Conservation (phyloP, 1,140 invertebrate genomes). For the Stegodyphus dumicola region DNA sequence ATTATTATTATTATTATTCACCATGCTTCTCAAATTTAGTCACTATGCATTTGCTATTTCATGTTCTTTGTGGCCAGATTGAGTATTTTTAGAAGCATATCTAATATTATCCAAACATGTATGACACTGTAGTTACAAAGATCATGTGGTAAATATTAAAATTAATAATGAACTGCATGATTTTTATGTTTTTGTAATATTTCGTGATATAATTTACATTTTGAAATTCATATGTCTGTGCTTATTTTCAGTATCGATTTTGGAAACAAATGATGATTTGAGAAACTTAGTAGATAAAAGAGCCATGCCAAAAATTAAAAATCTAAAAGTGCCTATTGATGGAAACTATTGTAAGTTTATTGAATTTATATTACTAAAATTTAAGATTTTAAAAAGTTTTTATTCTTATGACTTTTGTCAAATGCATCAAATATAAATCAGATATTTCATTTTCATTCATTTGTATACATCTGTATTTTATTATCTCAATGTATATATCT, state of each 20-base stretch:
- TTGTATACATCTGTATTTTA: no score
- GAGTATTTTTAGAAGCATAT: no score
- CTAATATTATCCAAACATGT: no score
- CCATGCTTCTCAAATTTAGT: no score
- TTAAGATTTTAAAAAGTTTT: neutral
- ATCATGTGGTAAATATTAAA: neutral
- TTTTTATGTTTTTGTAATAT: neutral
- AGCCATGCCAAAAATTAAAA: slow-evolving; percentile 82
- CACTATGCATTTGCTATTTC: no score
- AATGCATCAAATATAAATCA: no score
- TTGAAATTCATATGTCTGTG: neutral
- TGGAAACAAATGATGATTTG: slow-evolving; percentile 67
- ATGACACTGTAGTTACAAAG: no score
- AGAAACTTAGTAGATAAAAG: slow-evolving; percentile 77
- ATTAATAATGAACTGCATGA: neutral
- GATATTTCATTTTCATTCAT: no score
- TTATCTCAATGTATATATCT: no score
- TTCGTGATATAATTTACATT: neutral
- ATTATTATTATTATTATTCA: no score
- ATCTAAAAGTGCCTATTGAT: slow-evolving; percentile 81
- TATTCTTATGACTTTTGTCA: no score
- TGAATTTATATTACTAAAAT: neutral
- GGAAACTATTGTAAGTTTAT: slow-evolving; percentile 76
- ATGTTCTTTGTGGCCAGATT: no score
- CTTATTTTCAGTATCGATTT: slow-evolving; percentile 34